A percentile compares a stretch with the other conserved stretches of the same genome.
Evolutionary conservation across 2,888 invertebrate species (phyloP).

Genomic region (Nesidiocoris tenuis): DNA sequence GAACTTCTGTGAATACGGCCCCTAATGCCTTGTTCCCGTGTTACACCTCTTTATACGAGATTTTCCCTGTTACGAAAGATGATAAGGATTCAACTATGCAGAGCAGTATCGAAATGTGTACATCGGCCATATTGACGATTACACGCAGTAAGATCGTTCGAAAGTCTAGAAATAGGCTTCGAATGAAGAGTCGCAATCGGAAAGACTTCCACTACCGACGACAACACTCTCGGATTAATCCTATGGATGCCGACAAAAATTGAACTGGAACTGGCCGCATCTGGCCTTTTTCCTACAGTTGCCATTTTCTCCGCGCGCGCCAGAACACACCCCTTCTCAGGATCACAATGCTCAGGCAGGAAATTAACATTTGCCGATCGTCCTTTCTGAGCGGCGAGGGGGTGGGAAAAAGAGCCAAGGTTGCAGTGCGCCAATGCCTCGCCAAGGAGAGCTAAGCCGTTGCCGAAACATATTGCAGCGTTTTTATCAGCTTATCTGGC

Average conservation of each 20-base stretch:
- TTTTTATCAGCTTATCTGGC: constrained; percentile 40
- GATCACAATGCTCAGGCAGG: constrained; percentile 28
- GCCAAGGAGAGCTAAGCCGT: neutral
- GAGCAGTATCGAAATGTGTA: too few species aligned
- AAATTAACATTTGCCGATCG: constrained; percentile 27
- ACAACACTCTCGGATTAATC: too few species aligned
- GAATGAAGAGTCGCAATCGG: too few species aligned
- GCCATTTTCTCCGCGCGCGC: neutral
- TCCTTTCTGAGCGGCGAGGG: neutral
- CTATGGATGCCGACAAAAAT: neutral
- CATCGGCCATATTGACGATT: too few species aligned
- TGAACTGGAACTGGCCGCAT: neutral
- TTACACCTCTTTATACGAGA: too few species aligned
- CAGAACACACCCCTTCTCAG: neutral
- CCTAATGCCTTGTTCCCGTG: too few species aligned
- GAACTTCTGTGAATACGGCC: too few species aligned
- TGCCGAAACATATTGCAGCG: constrained; percentile 26
- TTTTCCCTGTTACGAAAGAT: too few species aligned
- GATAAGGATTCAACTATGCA: too few species aligned
- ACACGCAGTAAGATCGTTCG: too few species aligned
- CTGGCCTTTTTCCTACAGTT: neutral
- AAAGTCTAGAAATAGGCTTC: too few species aligned
- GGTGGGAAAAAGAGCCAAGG: neutral
- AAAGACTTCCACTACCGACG: too few species aligned
- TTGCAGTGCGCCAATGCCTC: neutral